phyloP scores from a whole-genome alignment of 2,113 vertebrate species.

The Melanostigma gelatinosum region DNA sequence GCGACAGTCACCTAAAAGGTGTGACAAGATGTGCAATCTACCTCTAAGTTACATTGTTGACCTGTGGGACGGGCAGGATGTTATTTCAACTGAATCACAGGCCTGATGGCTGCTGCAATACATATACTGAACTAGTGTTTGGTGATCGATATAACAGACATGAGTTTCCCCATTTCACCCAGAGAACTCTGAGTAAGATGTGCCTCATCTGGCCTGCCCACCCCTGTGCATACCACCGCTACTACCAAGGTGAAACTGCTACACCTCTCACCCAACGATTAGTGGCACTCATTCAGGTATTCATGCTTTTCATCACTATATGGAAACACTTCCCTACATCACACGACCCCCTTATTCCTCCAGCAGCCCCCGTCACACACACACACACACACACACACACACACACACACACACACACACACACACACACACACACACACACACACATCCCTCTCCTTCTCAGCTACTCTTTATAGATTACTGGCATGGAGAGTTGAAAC shows the following conservation, averaged over 20 bases:
- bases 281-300: constrained; percentile 80
- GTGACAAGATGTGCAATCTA: not conserved
- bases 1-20: not conserved
- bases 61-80: not conserved
- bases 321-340: constrained; percentile 78
- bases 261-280: constrained; percentile 75
- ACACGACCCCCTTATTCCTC: constrained; percentile 44
- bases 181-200: not conserved
- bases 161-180: not conserved
- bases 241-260: constrained; percentile 70
- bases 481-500: constrained; percentile 77
- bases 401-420: too few relatives aligned
- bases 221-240: constrained; percentile 34
- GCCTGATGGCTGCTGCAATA: not conserved
- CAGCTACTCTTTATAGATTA: constrained; percentile 77
- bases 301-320: constrained; percentile 76
- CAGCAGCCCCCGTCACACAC: constrained; percentile 18
- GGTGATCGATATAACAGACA: too few relatives aligned
- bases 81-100: not conserved
- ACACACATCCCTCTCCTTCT: constrained; percentile 18
- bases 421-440: constrained; percentile 9
- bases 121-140: not conserved
- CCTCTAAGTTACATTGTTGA: not conserved
- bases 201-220: not conserved
- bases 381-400: constrained; percentile 6